phyloP scores from a whole-genome alignment of 2,888 invertebrate species.

The Choreutis nemorana region DNA sequence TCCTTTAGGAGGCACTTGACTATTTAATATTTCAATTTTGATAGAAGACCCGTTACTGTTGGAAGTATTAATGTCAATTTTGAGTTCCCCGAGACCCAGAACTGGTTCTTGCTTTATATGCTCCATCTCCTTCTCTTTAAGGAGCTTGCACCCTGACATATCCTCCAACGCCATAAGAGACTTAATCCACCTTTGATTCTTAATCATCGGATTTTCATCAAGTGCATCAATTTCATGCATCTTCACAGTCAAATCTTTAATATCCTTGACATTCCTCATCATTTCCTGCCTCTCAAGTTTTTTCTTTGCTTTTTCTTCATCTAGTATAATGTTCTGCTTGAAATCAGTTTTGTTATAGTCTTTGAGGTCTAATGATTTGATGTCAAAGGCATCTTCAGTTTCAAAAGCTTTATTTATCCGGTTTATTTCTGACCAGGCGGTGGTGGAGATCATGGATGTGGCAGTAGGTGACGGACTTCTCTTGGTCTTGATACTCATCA shows the following conservation, averaged over 20 bases:
- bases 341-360: constrained; percentile 6
- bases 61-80: constrained; percentile 26
- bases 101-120: constrained; percentile 16
- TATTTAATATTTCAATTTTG: constrained; percentile 21
- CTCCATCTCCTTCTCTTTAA: constrained; percentile 27
- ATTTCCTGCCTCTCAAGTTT: constrained; percentile 14
- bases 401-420: constrained; percentile 20
- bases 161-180: constrained; percentile 27
- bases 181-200: constrained; percentile 32
- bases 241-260: constrained; percentile 22
- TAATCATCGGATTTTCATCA: constrained; percentile 16
- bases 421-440: constrained; percentile 26
- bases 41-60: constrained; percentile 20
- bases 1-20: no score
- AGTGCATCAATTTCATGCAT: constrained; percentile 15
- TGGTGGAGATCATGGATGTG: constrained; percentile 20
- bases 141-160: constrained; percentile 20
- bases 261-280: constrained; percentile 20
- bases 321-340: no score
- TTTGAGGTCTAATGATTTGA: constrained; percentile 4
- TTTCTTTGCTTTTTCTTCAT: constrained; percentile 6
- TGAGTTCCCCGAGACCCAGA: constrained; percentile 22
- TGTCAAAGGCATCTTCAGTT: constrained; percentile 16
- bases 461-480: constrained; percentile 8
- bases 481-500: constrained; percentile 11